phyloP scores from a whole-genome alignment of 2,888 invertebrate species.

The Hipparchia semele region DNA sequence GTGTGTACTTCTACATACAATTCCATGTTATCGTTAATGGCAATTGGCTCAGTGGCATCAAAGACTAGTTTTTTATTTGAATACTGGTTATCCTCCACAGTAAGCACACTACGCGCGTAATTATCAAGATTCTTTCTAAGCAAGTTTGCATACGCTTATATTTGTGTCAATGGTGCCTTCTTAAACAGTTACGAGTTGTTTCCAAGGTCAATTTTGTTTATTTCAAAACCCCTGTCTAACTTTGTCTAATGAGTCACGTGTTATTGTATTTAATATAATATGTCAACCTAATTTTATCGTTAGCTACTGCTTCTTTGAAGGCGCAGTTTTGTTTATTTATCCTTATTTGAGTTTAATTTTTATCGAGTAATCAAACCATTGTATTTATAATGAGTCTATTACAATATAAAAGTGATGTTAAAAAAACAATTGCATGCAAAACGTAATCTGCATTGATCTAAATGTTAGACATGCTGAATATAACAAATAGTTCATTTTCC shows the following conservation, averaged over 20 bases:
- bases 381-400: slow-evolving; percentile 1
- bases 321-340: background rate
- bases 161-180: slow-evolving; percentile 15
- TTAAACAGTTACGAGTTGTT: slow-evolving; percentile 10
- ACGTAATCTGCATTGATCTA: no score
- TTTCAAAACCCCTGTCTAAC: slow-evolving; percentile 2
- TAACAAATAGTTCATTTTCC: background rate
- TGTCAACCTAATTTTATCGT: background rate
- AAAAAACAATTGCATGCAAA: no score
- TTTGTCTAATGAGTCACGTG: slow-evolving; percentile 1
- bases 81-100: slow-evolving; percentile 27
- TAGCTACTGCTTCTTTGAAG: background rate
- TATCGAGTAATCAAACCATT: slow-evolving; percentile 7
- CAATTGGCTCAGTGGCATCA: slow-evolving; percentile 20
- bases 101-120: background rate
- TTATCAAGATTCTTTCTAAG: slow-evolving; percentile 23
- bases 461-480: no score
- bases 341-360: background rate
- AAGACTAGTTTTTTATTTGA: slow-evolving; percentile 32
- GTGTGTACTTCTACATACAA: background rate
- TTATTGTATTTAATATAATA: background rate
- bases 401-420: background rate
- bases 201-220: slow-evolving; percentile 29
- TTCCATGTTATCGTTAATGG: slow-evolving; percentile 20
- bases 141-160: slow-evolving; percentile 7